These are phyloP conservation scores for Chrysocyon brachyurus DNA, from an alignment of 2,797 vertebrate species.

Conservation along the genomic window DNA sequence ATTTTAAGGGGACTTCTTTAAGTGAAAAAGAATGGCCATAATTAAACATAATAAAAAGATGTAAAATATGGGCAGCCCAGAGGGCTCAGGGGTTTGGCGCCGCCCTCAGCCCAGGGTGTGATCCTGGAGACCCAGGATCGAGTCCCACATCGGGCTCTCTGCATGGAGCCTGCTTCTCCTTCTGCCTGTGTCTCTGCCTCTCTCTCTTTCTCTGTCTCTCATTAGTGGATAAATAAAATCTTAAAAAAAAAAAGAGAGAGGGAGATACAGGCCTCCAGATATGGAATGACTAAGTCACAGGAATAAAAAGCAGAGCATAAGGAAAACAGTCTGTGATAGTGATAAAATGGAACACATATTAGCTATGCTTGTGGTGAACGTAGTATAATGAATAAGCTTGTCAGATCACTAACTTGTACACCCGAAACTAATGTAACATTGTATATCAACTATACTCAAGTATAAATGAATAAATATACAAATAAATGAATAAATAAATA, in stretches of 20 bases:
- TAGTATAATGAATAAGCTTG: not conserved
- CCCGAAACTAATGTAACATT: not conserved
- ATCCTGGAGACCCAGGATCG: no score
- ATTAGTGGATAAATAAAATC: no score
- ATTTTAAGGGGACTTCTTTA: not conserved
- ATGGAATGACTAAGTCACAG: not conserved
- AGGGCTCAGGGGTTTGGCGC: no score
- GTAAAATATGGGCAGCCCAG: no score
- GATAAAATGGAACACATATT: not conserved
- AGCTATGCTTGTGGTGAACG: not conserved
- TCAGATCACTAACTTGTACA: not conserved
- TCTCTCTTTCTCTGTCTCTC: no score
- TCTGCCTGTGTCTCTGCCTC: no score
- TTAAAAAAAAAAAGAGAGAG: not conserved
- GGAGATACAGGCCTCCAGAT: not conserved
- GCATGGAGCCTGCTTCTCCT: no score
- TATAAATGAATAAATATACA: not conserved
- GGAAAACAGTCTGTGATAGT: not conserved
- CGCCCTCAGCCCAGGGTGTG: no score
- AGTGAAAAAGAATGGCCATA: not conserved
- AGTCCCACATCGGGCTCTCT: no score
- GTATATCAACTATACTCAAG: not conserved
- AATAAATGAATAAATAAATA: not conserved
- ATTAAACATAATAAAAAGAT: not conserved
- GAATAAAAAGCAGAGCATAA: not conserved